Evolutionary conservation across 2,797 vertebrate species (phyloP).

Genomic region (Natrix natrix): DNA sequence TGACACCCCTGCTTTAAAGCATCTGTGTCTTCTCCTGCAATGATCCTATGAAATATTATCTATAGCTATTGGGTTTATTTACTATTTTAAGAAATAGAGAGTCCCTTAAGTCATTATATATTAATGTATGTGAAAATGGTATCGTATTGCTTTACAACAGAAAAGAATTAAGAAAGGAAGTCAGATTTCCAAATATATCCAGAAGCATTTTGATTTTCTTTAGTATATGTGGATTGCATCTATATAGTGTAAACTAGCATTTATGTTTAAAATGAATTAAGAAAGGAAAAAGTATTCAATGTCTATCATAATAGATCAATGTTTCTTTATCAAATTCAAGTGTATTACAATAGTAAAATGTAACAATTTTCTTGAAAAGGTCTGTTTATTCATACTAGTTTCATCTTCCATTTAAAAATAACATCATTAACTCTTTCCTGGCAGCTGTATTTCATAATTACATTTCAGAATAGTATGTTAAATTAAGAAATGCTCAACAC

Average conservation of each 20-base stretch:
- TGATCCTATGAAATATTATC: slow-evolving; percentile 1
- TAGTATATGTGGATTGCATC: slow-evolving; percentile 35
- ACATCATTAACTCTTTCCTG: slow-evolving; percentile 26
- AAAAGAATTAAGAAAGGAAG: slow-evolving; percentile 48
- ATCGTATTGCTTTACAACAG: background rate
- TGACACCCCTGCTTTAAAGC: background rate
- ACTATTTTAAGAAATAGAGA: background rate
- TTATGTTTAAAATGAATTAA: slow-evolving; percentile 57
- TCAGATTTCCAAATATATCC: slow-evolving; percentile 40
- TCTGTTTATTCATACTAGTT: slow-evolving; percentile 19
- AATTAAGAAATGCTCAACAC: slow-evolving; percentile 23
- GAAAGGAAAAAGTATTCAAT: slow-evolving; percentile 46
- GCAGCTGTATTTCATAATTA: slow-evolving; percentile 33
- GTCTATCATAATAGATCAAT: slow-evolving; percentile 51
- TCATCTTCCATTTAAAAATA: slow-evolving; percentile 24
- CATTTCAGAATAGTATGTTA: slow-evolving; percentile 7
- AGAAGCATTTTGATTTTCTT: slow-evolving; percentile 13
- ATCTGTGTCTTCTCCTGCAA: background rate
- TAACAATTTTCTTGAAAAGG: slow-evolving; percentile 19
- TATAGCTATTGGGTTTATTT: background rate
- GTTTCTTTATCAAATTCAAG: slow-evolving; percentile 45
- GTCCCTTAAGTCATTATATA: background rate
- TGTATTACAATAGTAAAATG: slow-evolving; percentile 35
- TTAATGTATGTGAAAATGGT: slow-evolving; percentile 22
- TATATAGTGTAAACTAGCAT: slow-evolving; percentile 47